Base-by-base conservation (phyloP, 2,797 vertebrate genomes). In the Graptemys geographica region DNA sequence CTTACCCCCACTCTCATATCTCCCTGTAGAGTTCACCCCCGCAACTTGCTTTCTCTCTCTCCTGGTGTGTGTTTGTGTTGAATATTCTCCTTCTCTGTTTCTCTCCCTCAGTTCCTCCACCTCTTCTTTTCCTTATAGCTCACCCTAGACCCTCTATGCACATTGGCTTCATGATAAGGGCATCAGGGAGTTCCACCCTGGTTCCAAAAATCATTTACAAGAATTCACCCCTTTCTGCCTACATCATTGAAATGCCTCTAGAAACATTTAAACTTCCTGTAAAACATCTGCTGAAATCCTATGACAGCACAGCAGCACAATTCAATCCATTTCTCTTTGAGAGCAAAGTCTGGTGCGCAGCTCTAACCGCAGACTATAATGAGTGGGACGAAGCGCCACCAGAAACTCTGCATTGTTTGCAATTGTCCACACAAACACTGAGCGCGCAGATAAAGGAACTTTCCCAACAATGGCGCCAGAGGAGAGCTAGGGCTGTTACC, bases 381-480 rank as follows among this genome's bases (percentile, higher is more conserved):
- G 33, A 62, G 16, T 2, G 81, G 69, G 87, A 49, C 56, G 9
- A 57, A 57, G 51, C 37, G 4, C 83, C 37, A 23, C 10, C 55
- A 69, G 85, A 89, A 72, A 8, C 80, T 52, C 86, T 59, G 65
- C 41, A 25, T 47, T 65, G 62, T n/a, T 57, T 89, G 84, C 44
- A 27, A 59, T 76, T 94, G 93, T 93, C 92, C 84, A 82, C 74
- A 82, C 81, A 94, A 11, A 41, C 4, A 47, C 11, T 33, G 10
- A 41, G 47, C 41, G 11, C 44, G 28, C 81, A 28, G 69, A 11
- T 33, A 33, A 65, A 27, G 81, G 87, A 74, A 3, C 78, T 37
- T 57, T 84, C 59, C 76, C 28, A 2, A 11, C 21, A 19, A 27
- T 31, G 15, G n/a, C 51, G 72, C 13, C 37, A 51, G 51, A 33